Percentiles rank a stretch among this genome's conserved stretches.
phyloP scores from a whole-genome alignment of 2,888 invertebrate species.

The Drosophila leonis region DNA sequence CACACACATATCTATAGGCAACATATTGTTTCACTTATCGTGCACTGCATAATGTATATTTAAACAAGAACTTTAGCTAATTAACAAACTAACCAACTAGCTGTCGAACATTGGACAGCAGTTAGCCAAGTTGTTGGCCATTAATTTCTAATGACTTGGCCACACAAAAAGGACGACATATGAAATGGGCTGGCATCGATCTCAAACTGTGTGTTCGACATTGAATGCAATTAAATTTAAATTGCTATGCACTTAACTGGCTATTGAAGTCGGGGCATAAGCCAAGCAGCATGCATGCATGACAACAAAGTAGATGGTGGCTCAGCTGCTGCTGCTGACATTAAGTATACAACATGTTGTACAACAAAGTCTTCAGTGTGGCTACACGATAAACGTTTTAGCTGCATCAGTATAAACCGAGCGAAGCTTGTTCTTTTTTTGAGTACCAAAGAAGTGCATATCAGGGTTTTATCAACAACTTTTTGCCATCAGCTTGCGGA shows the following conservation, averaged over 20 bases:
- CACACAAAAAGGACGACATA: background rate
- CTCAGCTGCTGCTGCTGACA: background rate
- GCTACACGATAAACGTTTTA: constrained; percentile 59
- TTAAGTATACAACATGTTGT: constrained; percentile 44
- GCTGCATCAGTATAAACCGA: constrained; percentile 14
- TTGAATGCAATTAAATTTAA: constrained; percentile 47
- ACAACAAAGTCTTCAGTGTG: constrained; percentile 1
- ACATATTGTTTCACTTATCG: constrained; percentile 18
- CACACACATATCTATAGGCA: background rate
- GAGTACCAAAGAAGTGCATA: constrained; percentile 15
- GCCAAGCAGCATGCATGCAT: background rate
- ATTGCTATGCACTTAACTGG: constrained; percentile 40
- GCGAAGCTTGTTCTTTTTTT: background rate
- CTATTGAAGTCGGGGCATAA: background rate
- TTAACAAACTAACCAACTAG: constrained; percentile 17
- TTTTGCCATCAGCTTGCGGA: constrained; percentile 25
- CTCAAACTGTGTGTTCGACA: background rate
- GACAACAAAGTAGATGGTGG: background rate
- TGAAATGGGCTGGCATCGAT: constrained; percentile 11
- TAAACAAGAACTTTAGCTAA: constrained; percentile 48
- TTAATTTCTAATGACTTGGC: constrained; percentile 32
- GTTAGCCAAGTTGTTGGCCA: constrained; percentile 13
- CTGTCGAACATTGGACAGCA: constrained; percentile 10
- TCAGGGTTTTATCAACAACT: constrained; percentile 24
- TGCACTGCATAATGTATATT: constrained; percentile 39